Evolutionary conservation across 2,888 invertebrate genomes (phyloP).

Genomic region (Sthenelais limicola): DNA sequence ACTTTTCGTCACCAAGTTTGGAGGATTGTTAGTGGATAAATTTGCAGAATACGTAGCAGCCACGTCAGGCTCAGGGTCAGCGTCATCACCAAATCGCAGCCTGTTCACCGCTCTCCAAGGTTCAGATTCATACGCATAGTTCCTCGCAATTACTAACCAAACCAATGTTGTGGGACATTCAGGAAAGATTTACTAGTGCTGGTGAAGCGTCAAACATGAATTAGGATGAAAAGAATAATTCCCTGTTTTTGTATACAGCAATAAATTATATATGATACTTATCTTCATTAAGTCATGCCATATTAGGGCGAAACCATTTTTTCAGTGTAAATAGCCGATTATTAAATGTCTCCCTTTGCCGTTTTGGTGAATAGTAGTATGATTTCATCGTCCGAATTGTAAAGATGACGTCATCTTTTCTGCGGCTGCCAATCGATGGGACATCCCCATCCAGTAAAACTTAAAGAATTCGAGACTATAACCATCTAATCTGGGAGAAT

Average conservation of each 20-base stretch:
- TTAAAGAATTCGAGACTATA: too few relatives aligned
- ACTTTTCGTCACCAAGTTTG: slow-evolving; percentile 95
- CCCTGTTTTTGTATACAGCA: too few relatives aligned
- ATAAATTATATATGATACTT: too few relatives aligned
- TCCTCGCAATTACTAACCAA: neutral
- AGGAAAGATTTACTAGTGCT: neutral
- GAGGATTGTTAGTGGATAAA: slow-evolving; percentile 94
- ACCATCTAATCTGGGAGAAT: too few relatives aligned
- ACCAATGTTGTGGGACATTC: neutral
- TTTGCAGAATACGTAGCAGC: slow-evolving; percentile 86
- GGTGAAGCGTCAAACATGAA: too few relatives aligned
- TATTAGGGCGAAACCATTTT: too few relatives aligned
- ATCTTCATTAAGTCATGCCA: too few relatives aligned
- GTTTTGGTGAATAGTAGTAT: neutral
- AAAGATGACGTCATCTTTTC: slow-evolving; percentile 36
- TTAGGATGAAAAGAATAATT: too few relatives aligned
- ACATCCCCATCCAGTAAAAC: too few relatives aligned
- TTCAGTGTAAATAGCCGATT: too few relatives aligned
- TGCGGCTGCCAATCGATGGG: slow-evolving; percentile 17
- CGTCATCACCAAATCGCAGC: slow-evolving; percentile 41
- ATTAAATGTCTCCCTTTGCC: too few relatives aligned
- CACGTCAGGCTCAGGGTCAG: slow-evolving; percentile 71
- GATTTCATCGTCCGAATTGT: slow-evolving; percentile 20
- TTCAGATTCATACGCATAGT: neutral
- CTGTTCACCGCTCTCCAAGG: neutral